Evolutionary conservation across 2,888 invertebrate species (phyloP), one percentile per base, ranked within the genome.

Genomic region (Morpho helenor): DNA sequence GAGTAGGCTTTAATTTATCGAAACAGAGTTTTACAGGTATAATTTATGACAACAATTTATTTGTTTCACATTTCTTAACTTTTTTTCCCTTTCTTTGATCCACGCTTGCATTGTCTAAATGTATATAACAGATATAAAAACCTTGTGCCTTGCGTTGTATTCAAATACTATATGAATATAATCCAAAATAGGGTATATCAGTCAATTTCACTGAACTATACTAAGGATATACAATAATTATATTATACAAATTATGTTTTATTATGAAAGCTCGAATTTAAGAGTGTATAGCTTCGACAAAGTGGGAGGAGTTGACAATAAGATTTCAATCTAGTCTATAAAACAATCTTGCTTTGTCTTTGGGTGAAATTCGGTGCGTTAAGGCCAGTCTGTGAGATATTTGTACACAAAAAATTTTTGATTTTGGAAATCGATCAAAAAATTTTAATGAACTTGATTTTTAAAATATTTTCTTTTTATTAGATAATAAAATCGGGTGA

Each of bases 201-300:
- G 88, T 88, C 88, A 88, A 88, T 88, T 87, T 84, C 82, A 77
- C 84, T 76, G 83, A 84, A 84, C 81, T 87, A 77, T 81, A 77
- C 48, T 80, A 79, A 76, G 76, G 22, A 54, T 54, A 54, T 54
- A 54, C 54, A 48, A 22, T 50, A 50, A 52, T 77, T 76, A 76
- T 76, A 69, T 69, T 75, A 79, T 80, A 82, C 76, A 79, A 75
- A 78, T 75, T 76, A 76, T 74, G 70, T 73, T 77, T 77, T 63
- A 64, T 55, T 56, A 53, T 64, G 75, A 78, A 79, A 77, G 77
- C 88, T 88, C 87, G 88, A 87, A 88, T 87, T 84, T 87, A 85
- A 84, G 84, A 74, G 73, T 52, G 52, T 53, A 52, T 76, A 74
- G 79, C 79, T 79, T 79, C 73, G 78, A 81, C 79, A 75, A 79